phyloP scores from a whole-genome alignment of 2,797 vertebrate genomes.

The Lycodopsis pacificus region DNA sequence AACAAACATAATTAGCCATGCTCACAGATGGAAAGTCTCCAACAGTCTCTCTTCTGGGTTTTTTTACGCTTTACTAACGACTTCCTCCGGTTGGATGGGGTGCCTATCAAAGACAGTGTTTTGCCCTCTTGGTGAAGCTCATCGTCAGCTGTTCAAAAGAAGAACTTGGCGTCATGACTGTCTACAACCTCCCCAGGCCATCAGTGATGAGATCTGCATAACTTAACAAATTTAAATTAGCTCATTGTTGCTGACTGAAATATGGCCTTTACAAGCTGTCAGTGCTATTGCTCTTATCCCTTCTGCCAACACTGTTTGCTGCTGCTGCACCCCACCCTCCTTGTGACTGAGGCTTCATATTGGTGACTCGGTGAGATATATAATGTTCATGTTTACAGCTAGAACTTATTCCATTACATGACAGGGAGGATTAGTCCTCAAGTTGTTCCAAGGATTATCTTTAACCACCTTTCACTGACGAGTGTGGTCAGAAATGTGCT shows the following conservation, averaged over 20 bases:
- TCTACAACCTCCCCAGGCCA: background rate
- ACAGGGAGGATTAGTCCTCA: background rate
- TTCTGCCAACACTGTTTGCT: background rate
- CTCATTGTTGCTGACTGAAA: constrained; percentile 5
- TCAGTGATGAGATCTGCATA: background rate
- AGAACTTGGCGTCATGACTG: background rate
- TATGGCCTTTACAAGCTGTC: background rate
- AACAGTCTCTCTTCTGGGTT: background rate
- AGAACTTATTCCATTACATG: background rate
- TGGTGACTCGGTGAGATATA: background rate
- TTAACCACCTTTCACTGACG: background rate
- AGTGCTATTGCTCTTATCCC: background rate
- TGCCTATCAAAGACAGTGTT: background rate
- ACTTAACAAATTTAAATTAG: background rate
- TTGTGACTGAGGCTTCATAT: background rate
- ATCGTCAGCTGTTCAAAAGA: background rate
- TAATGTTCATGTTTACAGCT: background rate
- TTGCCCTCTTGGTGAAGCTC: background rate
- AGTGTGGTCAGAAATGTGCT: background rate
- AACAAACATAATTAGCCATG: background rate
- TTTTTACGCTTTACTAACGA: background rate
- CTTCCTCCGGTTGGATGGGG: background rate
- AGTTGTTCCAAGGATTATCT: background rate
- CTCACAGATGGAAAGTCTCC: background rate
- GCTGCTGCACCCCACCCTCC: background rate